These are phyloP conservation scores for Peromyscus nudipes DNA, from an alignment of 2,797 vertebrate genomes.

Conservation along the genomic window DNA sequence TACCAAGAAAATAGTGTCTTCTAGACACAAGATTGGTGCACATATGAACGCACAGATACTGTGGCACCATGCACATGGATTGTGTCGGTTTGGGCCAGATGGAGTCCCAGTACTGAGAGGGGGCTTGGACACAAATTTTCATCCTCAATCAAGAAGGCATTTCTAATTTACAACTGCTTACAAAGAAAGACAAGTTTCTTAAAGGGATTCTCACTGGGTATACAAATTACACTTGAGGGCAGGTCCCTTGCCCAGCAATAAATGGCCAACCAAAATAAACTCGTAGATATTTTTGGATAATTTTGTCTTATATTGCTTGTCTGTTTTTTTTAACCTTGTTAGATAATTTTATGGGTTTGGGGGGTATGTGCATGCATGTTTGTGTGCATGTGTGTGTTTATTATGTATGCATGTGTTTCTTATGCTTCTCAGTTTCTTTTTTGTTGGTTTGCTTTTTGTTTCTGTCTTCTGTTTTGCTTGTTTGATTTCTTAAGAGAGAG, in stretches of 20 bases:
- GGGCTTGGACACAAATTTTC: neutral
- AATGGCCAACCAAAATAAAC: neutral
- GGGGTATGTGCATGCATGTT: neutral
- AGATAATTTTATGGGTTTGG: neutral
- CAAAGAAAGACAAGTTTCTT: neutral
- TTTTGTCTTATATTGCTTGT: neutral
- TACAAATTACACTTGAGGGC: neutral
- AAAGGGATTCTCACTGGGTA: neutral
- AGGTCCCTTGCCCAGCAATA: neutral
- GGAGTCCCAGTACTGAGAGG: neutral
- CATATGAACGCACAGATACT: neutral
- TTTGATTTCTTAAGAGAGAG: neutral
- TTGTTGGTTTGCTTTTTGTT: neutral
- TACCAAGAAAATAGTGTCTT: neutral
- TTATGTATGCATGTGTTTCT: neutral
- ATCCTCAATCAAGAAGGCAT: neutral
- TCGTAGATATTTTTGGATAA: neutral
- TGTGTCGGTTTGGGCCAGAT: neutral
- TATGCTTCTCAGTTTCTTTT: neutral
- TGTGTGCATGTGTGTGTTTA: neutral
- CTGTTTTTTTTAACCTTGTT: neutral
- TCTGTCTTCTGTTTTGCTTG: neutral
- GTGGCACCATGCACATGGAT: neutral
- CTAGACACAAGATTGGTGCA: neutral
- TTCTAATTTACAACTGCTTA: neutral